Evolutionary conservation across 2,888 invertebrate species (phyloP), one percentile per base, ranked within the genome.

Genomic region (Amphipoea lucens): DNA sequence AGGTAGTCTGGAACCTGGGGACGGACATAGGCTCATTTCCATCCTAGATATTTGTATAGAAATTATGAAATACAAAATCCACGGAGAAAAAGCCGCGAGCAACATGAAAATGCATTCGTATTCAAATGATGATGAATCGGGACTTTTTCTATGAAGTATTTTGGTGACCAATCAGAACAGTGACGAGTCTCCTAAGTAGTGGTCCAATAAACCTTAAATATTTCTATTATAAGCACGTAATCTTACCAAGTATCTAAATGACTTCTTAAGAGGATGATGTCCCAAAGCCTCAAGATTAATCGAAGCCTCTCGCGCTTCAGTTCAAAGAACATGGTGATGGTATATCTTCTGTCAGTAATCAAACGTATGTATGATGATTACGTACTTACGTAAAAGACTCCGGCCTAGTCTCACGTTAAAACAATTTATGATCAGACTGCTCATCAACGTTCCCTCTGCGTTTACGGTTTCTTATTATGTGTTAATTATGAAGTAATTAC

Each of bases 401-500:
- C 23, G 40, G n/a, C 67, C 48, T 79, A 81, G 81, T 82, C 75
- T 73, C 29, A 68, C 23, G 63, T 82, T 86, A 81, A 81, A 82
- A 78, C 83, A 88, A 88, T 89, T 88, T 88, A 86, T 81, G 80
- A 81, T 79, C 79, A 83, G 62, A 65, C 63, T 74, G 77, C 78
- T 86, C 84, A 81, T 81, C 87, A 86, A 86, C 72, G 76, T 69
- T 63, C 74, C 71, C 73, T 69, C 68, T 54, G 70, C 73, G 66
- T 48, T 81, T 75, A 83, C 76, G 69, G 76, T 79, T 75, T 71
- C 79, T 86, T 81, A 87, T 88, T 84, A 83, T 78, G 86, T 86
- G 89, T 89, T 89, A 88, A 88, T 88, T 88, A 88, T 76, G 66
- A 74, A 74, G 73, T 82, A 82, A 89, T 88, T 87, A 82, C 74